These are phyloP conservation scores for Gambusia affinis DNA, from an alignment of 2,113 vertebrate species.

Conservation along the genomic window DNA sequence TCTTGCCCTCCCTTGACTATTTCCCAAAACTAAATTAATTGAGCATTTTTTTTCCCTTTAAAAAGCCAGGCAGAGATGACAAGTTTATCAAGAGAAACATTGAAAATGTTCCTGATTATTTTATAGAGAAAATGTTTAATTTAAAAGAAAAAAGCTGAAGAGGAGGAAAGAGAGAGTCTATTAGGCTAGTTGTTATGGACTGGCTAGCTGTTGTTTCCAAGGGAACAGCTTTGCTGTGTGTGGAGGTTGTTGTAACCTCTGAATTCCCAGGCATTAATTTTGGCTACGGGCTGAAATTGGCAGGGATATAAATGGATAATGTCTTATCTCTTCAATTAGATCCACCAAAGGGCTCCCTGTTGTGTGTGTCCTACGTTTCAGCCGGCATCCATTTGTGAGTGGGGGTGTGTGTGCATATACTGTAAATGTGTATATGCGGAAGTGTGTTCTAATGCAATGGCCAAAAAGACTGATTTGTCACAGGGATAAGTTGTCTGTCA, in stretches of 20 bases:
- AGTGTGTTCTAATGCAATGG: slow-evolving; percentile 14
- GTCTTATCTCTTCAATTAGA: slow-evolving; percentile 81
- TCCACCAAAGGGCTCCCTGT: slow-evolving; percentile 59
- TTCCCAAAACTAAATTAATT: neutral
- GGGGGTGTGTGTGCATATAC: neutral
- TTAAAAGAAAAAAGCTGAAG: neutral
- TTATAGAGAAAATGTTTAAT: slow-evolving; percentile 1
- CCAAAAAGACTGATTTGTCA: slow-evolving; percentile 20
- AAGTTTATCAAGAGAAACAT: slow-evolving; percentile 11
- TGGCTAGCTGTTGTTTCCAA: slow-evolving; percentile 71
- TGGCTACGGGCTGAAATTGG: slow-evolving; percentile 75
- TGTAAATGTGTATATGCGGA: slow-evolving; percentile 12
- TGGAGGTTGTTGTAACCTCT: slow-evolving; percentile 68
- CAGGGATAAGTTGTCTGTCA: slow-evolving; percentile 23
- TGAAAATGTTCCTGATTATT: neutral
- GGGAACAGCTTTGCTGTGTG: slow-evolving; percentile 60
- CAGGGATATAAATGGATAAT: slow-evolving; percentile 76
- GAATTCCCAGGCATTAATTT: slow-evolving; percentile 71
- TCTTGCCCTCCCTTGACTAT: too few species aligned
- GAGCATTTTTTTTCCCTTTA: neutral
- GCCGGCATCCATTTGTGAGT: neutral
- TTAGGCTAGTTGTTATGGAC: slow-evolving; percentile 62
- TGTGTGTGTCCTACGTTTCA: slow-evolving; percentile 46
- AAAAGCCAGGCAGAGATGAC: slow-evolving; percentile 2
- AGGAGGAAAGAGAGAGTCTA: slow-evolving; percentile 35